Percentiles rank a stretch among this genome's conserved stretches.
phyloP scores from a whole-genome alignment of 1,140 invertebrate genomes.

The Arion vulgaris region DNA sequence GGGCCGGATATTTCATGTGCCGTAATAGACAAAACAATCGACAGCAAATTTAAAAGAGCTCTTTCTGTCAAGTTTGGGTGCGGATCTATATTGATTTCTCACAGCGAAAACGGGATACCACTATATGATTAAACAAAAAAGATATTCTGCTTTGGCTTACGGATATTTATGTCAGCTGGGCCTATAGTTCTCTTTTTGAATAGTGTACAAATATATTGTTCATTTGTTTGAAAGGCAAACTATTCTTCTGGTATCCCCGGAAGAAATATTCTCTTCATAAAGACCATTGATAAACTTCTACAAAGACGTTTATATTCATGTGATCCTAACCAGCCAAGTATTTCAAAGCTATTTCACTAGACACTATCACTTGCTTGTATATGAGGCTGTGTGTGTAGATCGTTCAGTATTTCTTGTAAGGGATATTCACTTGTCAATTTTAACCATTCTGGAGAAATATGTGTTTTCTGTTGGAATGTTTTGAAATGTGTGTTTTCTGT shows the following conservation, averaged over 20 bases:
- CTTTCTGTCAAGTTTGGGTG: no score
- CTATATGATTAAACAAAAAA: neutral
- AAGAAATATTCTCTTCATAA: neutral
- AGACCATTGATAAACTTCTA: neutral
- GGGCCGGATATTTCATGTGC: no score
- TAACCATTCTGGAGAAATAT: no score
- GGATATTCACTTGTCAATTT: no score
- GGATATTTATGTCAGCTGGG: neutral
- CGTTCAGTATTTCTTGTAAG: no score
- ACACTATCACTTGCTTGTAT: neutral
- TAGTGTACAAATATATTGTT: neutral
- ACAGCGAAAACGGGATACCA: neutral
- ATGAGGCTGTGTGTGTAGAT: no score
- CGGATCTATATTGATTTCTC: neutral
- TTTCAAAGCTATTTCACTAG: neutral
- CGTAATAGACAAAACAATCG: no score
- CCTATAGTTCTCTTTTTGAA: neutral
- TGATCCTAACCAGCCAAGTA: neutral
- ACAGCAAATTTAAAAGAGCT: no score
- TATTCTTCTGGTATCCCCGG: neutral
- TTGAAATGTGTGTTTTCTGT: no score
- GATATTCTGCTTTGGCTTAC: neutral
- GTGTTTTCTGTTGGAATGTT: no score
- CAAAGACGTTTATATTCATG: neutral
- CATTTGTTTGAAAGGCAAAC: neutral